Evolutionary conservation across 2,797 vertebrate species (phyloP).

Genomic region (Nothura maculosa): DNA sequence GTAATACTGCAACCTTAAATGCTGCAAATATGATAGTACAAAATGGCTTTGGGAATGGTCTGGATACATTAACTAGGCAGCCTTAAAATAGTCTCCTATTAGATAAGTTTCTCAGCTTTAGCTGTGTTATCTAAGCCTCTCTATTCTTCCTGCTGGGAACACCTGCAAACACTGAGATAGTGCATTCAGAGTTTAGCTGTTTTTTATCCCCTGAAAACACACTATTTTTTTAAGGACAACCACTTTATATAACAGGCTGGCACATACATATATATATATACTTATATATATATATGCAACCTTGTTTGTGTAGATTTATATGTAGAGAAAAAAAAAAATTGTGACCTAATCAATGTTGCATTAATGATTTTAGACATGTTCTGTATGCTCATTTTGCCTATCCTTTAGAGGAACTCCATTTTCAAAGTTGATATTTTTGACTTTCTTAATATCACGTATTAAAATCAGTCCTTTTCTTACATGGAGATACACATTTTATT

Average conservation of each 20-base stretch:
- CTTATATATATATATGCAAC: rapidly evolving
- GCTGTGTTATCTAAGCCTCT: not conserved
- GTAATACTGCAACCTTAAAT: not conserved
- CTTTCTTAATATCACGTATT: not conserved
- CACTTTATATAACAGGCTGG: not conserved
- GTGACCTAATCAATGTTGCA: not conserved
- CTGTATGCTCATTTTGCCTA: not conserved
- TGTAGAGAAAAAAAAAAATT: not conserved
- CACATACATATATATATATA: not conserved
- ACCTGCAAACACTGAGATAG: slow-evolving; percentile 14
- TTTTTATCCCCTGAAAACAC: slow-evolving; percentile 32
- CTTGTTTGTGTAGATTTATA: not conserved
- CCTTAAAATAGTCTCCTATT: not conserved
- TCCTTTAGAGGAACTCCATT: not conserved
- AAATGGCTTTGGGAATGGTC: not conserved
- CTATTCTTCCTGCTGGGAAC: not conserved
- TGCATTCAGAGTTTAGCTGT: not conserved
- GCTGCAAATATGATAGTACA: not conserved
- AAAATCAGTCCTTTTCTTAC: not conserved
- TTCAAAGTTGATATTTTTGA: not conserved
- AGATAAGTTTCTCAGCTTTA: not conserved
- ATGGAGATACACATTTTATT: not conserved
- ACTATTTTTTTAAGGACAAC: not conserved
- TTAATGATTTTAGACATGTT: not conserved
- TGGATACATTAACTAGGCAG: not conserved